Conservation (phyloP, 2,888 invertebrate species). For the Drosophila prolongata region DNA sequence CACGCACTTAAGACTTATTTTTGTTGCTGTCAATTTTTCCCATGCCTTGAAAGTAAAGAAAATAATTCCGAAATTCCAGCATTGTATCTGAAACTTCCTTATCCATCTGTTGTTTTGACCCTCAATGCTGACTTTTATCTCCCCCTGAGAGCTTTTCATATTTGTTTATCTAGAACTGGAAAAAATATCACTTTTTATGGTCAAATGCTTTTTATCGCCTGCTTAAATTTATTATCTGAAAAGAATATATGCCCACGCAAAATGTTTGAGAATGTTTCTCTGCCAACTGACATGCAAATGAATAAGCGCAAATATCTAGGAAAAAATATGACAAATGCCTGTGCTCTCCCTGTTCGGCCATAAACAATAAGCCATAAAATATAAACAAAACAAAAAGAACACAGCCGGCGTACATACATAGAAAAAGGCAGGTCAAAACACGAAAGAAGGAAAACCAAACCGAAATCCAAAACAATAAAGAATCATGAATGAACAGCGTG, state of each 20-base stretch:
- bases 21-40: slow-evolving; percentile 56
- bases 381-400: slow-evolving; percentile 31
- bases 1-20: slow-evolving; percentile 59
- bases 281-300: slow-evolving; percentile 41
- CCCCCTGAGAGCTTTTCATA: slow-evolving; percentile 38
- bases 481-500: slow-evolving; percentile 21
- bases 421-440: slow-evolving; percentile 23
- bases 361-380: slow-evolving; percentile 47
- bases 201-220: slow-evolving; percentile 66
- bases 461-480: slow-evolving; percentile 10
- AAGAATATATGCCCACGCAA: slow-evolving; percentile 63
- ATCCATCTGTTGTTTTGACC: slow-evolving; percentile 36
- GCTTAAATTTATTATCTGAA: slow-evolving; percentile 68
- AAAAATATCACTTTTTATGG: slow-evolving; percentile 53
- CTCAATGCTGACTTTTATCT: slow-evolving; percentile 21
- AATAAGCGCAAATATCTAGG: slow-evolving; percentile 36
- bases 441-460: slow-evolving; percentile 6
- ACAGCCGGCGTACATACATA: slow-evolving; percentile 6
- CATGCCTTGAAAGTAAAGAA: slow-evolving; percentile 38
- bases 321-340: slow-evolving; percentile 36
- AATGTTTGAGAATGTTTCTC: slow-evolving; percentile 57
- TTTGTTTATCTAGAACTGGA: slow-evolving; percentile 51
- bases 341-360: slow-evolving; percentile 10
- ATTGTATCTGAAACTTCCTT: slow-evolving; percentile 45
- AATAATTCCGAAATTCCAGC: slow-evolving; percentile 20